Evolutionary conservation across 2,113 vertebrate species (phyloP).

Genomic region (Tor tambroides): DNA sequence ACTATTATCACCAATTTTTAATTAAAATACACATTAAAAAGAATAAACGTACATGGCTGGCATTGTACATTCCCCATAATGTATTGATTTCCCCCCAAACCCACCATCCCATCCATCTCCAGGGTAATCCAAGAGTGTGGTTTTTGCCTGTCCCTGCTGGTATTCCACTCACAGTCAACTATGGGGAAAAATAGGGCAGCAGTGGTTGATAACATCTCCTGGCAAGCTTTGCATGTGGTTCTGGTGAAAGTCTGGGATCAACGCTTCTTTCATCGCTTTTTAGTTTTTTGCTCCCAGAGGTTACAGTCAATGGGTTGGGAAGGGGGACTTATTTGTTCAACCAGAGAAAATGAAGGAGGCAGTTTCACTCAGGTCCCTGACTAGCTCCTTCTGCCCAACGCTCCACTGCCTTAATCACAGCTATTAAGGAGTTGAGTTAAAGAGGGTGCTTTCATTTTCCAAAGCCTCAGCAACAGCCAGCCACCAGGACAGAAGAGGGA

Average conservation of each 20-base stretch:
- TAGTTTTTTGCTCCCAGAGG: not conserved
- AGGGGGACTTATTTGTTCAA: not conserved
- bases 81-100: not conserved
- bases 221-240: conserved; percentile 21
- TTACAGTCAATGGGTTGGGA: conserved; percentile 3
- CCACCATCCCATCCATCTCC: not conserved
- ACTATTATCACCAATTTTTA: not conserved
- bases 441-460: conserved; percentile 39
- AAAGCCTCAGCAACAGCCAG: conserved; percentile 25
- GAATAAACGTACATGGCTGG: not conserved
- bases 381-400: conserved; percentile 10
- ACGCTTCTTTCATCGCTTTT: not conserved
- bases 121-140: conserved; percentile 1
- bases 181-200: conserved; percentile 1
- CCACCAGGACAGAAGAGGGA: conserved; percentile 22
- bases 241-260: conserved; percentile 30
- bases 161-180: conserved; percentile 36
- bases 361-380: conserved; percentile 5
- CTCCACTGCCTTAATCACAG: conserved; percentile 50
- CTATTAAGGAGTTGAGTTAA: conserved; percentile 43
- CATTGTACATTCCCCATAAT: not conserved
- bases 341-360: not conserved
- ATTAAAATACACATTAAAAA: not conserved
- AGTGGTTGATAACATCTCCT: conserved; percentile 58
- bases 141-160: conserved; percentile 18